phyloP scores from a whole-genome alignment of 2,888 invertebrate species.

The Chrysomela aeneicollis region DNA sequence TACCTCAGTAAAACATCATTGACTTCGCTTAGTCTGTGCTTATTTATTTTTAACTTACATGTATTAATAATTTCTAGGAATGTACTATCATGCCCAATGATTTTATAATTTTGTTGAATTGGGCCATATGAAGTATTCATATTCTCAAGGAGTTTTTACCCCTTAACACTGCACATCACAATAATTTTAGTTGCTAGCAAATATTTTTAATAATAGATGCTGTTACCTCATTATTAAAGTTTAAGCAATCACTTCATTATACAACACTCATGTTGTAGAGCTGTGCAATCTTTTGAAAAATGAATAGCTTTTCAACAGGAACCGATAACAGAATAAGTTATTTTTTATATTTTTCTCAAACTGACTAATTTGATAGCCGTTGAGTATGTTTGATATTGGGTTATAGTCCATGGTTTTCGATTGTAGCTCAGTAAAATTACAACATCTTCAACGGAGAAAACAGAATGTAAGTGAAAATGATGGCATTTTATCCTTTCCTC shows the following conservation, averaged over 20 bases:
- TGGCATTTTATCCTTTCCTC: too few relatives aligned
- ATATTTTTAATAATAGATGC: conserved; percentile 24
- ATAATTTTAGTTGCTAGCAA: conserved; percentile 22
- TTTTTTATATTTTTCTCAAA: background rate
- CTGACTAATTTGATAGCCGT: background rate
- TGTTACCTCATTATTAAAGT: conserved; percentile 31
- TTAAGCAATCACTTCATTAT: conserved; percentile 28
- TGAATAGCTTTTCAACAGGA: conserved; percentile 15
- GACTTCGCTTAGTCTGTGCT: background rate
- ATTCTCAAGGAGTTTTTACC: background rate
- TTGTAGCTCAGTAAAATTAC: too few relatives aligned
- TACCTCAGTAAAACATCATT: background rate
- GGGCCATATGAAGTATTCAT: background rate
- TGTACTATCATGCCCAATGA: background rate
- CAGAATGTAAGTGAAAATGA: too few relatives aligned
- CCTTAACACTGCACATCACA: conserved; percentile 26
- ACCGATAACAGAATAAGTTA: background rate
- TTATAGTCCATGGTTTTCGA: too few relatives aligned
- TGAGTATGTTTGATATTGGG: too few relatives aligned
- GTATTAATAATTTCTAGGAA: background rate
- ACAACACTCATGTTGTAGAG: conserved; percentile 27
- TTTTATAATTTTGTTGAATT: background rate
- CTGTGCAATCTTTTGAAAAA: conserved; percentile 24
- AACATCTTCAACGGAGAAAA: too few relatives aligned
- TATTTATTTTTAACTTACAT: background rate